Conservation (phyloP, 2,113 vertebrate species). For the Neotragus moschatus region DNA sequence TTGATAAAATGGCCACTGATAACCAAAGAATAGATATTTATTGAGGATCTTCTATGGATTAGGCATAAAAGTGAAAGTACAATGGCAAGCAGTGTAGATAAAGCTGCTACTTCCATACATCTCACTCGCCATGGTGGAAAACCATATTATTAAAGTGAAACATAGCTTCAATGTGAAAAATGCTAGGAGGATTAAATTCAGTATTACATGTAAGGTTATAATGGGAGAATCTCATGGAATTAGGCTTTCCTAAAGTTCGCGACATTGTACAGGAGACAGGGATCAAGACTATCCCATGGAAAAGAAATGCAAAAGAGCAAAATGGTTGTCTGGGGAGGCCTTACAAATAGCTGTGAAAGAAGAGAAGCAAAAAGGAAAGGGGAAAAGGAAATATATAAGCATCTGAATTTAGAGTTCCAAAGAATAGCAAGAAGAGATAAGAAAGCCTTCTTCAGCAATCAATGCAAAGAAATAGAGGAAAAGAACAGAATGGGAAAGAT, state of each 20-base stretch:
- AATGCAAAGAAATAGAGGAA: too few species aligned
- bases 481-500: too few species aligned
- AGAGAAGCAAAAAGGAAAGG: too few species aligned
- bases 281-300: too few species aligned
- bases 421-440: too few species aligned
- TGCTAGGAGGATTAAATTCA: not conserved
- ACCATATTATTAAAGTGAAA: not conserved
- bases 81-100: not conserved
- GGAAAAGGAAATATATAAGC: too few species aligned
- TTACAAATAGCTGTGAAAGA: too few species aligned
- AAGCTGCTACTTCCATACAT: not conserved
- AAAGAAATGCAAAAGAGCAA: too few species aligned
- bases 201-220: not conserved
- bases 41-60: not conserved
- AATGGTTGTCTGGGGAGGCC: too few species aligned
- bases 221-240: not conserved
- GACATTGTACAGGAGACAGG: too few species aligned
- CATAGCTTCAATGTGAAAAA: not conserved
- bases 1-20: not conserved
- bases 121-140: not conserved
- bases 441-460: too few species aligned
- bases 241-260: not conserved
- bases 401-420: too few species aligned
- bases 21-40: not conserved
- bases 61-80: not conserved